A percentile compares a stretch with the other conserved stretches of the same genome.
These are phyloP conservation scores for Atta cephalotes DNA, from an alignment of 1,140 invertebrate genomes.

Conservation along the genomic window DNA sequence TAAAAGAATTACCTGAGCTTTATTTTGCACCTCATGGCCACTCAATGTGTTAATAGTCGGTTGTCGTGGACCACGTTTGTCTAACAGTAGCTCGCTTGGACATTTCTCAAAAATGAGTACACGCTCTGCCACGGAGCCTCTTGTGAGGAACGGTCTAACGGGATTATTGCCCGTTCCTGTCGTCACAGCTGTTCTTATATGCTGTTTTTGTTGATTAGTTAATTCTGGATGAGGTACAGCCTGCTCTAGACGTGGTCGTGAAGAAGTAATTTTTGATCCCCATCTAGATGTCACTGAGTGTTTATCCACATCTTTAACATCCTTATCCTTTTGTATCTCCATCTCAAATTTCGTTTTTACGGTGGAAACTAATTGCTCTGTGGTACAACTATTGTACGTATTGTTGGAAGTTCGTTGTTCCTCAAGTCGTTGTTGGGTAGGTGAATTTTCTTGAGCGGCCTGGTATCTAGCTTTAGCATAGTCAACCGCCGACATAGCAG, in stretches of 20 bases:
- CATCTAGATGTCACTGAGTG: conserved; percentile 84
- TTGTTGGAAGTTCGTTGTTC: conserved; percentile 83
- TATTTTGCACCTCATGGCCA: conserved; percentile 89
- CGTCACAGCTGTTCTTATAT: conserved; percentile 86
- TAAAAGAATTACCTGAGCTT: conserved; percentile 89
- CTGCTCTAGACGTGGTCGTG: conserved; percentile 82
- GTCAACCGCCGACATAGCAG: conserved; percentile 87
- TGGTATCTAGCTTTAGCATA: conserved; percentile 90
- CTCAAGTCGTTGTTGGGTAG: conserved; percentile 86
- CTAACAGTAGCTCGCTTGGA: conserved; percentile 92
- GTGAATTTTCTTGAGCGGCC: conserved; percentile 86
- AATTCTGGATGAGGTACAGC: conserved; percentile 89
- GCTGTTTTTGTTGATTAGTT: conserved; percentile 89
- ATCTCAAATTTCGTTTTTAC: conserved; percentile 80
- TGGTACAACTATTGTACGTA: conserved; percentile 54
- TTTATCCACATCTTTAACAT: conserved; percentile 83
- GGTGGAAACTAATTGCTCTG: conserved; percentile 78
- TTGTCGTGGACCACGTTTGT: conserved; percentile 88
- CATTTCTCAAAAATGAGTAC: conserved; percentile 97
- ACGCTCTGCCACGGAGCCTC: conserved; percentile 96
- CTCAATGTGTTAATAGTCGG: conserved; percentile 88
- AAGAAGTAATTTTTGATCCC: conserved; percentile 81
- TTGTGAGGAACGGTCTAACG: conserved; percentile 94
- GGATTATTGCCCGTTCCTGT: conserved; percentile 86
- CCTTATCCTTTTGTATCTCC: conserved; percentile 68